A percentile compares a stretch with the other conserved stretches of the same genome.
Evolutionary conservation across 2,888 invertebrate species (phyloP).

Genomic region (Xestia c-nigrum): DNA sequence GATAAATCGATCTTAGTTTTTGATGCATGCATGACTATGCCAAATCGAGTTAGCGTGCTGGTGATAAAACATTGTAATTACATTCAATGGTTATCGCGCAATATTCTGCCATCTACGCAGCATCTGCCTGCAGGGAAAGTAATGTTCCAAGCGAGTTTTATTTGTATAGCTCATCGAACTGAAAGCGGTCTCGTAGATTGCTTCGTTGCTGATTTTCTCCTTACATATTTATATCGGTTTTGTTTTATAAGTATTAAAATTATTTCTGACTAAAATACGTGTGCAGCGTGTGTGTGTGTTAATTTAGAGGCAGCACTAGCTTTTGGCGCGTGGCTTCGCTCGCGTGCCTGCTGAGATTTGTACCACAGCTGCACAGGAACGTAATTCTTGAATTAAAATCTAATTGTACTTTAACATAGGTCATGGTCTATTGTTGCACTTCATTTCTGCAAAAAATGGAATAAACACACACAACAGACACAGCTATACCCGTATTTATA

Average conservation of each 20-base stretch:
- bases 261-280: background rate
- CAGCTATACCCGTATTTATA: background rate
- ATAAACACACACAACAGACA: background rate
- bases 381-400: background rate
- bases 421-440: background rate
- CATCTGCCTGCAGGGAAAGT: slow-evolving; percentile 47
- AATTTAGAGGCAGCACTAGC: background rate
- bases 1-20: background rate
- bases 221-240: slow-evolving; percentile 19
- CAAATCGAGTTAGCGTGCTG: slow-evolving; percentile 4
- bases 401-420: background rate
- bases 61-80: slow-evolving; percentile 24
- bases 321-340: background rate
- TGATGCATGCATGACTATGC: slow-evolving; percentile 3
- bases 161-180: slow-evolving; percentile 38
- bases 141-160: slow-evolving; percentile 41
- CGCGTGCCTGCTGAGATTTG: background rate
- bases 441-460: background rate
- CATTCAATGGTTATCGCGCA: background rate
- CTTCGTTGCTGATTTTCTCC: slow-evolving; percentile 46
- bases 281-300: background rate
- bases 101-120: slow-evolving; percentile 5
- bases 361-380: too few relatives aligned
- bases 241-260: background rate
- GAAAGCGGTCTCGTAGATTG: slow-evolving; percentile 34